A percentile compares a stretch with the other conserved stretches of the same genome.
These are phyloP conservation scores for Dissostichus mawsoni DNA, from an alignment of 2,113 vertebrate genomes.

Conservation along the genomic window DNA sequence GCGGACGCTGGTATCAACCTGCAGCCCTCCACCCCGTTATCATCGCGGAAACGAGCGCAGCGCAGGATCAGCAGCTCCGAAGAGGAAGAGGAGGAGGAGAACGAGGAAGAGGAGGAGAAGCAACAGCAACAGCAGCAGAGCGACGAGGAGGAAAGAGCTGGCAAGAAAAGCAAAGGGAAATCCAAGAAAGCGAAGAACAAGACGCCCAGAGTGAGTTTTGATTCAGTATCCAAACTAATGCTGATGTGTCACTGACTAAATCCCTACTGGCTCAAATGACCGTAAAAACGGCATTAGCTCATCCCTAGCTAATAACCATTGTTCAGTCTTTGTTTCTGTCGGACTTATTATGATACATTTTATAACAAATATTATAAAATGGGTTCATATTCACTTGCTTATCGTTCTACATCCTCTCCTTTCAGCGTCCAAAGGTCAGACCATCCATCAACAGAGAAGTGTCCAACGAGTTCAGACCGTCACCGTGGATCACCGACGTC, in stretches of 20 bases:
- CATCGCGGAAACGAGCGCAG: constrained; percentile 83
- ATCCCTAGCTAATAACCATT: no score
- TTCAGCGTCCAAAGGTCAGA: constrained; percentile 78
- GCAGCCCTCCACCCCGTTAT: constrained; percentile 88
- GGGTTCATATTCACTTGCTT: not conserved
- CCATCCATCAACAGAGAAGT: constrained; percentile 84
- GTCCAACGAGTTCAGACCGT: constrained; percentile 91
- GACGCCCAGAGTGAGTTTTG: constrained; percentile 71
- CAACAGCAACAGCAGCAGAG: constrained; percentile 74
- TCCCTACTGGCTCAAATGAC: not conserved
- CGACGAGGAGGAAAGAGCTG: constrained; percentile 76
- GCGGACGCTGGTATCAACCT: constrained; percentile 93
- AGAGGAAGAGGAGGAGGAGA: constrained; percentile 86
- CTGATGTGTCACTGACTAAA: not conserved
- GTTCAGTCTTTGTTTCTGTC: not conserved
- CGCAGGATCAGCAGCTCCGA: constrained; percentile 90
- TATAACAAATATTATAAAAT: not conserved
- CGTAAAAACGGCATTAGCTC: no score
- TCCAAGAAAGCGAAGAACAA: constrained; percentile 79
- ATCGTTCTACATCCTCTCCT: constrained; percentile 11
- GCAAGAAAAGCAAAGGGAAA: constrained; percentile 77
- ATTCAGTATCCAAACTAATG: not conserved
- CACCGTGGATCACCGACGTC: constrained; percentile 94
- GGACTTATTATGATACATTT: no score
- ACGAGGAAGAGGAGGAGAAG: constrained; percentile 82